Evolutionary conservation across 2,113 vertebrate species (phyloP), one percentile per base, ranked within the genome.

Genomic region (Ariopsis seemanni): DNA sequence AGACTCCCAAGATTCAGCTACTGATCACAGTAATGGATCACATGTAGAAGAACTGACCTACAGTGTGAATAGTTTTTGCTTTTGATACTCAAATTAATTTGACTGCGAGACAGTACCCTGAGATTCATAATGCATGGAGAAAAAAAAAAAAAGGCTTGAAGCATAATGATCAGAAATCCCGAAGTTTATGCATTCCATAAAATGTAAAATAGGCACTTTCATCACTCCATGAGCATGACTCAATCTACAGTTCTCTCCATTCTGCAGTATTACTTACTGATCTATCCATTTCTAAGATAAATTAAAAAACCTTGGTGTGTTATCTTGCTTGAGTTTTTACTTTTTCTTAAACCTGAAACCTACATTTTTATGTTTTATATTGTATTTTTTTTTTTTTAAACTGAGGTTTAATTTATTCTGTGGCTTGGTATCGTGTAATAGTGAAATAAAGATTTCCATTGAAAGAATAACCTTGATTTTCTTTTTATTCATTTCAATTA

Each of bases 391-490:
- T 95, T 94, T 92, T 58, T 67, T 95, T 94, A 92, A 92, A 93
- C 94, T 94, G 94, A 95, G 94, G 93, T 92, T 95, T 96, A 92
- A 57, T 94, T 96, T 96, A 94, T 92, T 96, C 95, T 94, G 95
- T 94, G 95, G 94, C 94, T 97, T 60, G 95, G 95, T 96, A 93
- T 96, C 94, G 96, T 97, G 96, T 93, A 94, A 95, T 93, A 94
- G 95, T 95, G 93, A 96, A 97, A 96, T 97, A 96, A 97, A 96
- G 95, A 95, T 96, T 96, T 96, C 95, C 96, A 89, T 71, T 90
- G 12, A 90, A 89, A 86, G 48, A 20, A 71, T 17, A 67, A 79
- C 2, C 6, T 27, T 30, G 74, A 25, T 52, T 50, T 50, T 75
- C 20, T 34, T 75, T 78, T 84, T 55, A 72, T 72, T 84, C 4